A percentile compares a stretch with the other conserved stretches of the same genome.
phyloP scores from a whole-genome alignment of 2,113 vertebrate species.

The Anarhynchus alexandrinus region DNA sequence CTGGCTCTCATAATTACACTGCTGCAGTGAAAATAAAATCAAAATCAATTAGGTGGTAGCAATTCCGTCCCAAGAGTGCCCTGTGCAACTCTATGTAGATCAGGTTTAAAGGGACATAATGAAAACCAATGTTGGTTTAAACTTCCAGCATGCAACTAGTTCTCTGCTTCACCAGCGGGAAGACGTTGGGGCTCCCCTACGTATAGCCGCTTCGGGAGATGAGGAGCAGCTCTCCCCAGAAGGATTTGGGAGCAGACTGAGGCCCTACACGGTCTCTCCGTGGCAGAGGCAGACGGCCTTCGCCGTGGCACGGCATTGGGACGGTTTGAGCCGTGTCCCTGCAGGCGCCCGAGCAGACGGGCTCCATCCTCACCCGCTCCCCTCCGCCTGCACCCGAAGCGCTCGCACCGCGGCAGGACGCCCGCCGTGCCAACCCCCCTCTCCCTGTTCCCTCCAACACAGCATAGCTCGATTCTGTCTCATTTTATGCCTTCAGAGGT shows the following conservation, averaged over 20 bases:
- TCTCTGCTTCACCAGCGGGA: rapidly evolving
- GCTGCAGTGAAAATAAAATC: constrained; percentile 66
- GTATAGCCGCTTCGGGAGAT: neutral
- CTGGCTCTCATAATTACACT: constrained; percentile 85
- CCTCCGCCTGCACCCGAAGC: rapidly evolving
- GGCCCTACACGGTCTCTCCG: neutral
- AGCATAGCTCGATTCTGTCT: neutral
- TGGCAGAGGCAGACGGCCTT: no score
- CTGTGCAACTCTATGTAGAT: neutral
- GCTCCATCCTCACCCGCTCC: neutral
- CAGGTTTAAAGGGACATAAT: neutral
- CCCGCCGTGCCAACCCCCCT: rapidly evolving
- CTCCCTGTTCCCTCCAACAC: neutral
- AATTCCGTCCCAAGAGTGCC: constrained; percentile 14
- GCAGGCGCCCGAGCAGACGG: no score
- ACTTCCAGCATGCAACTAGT: neutral
- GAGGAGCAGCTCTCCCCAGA: neutral
- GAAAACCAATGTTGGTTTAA: neutral
- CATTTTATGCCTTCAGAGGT: neutral
- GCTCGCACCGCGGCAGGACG: neutral
- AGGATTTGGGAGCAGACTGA: neutral
- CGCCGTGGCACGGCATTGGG: neutral
- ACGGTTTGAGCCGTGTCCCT: neutral
- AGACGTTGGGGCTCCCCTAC: neutral
- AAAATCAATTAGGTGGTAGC: constrained; percentile 60